Evolutionary conservation across 1,140 invertebrate genomes (phyloP), one percentile per base, ranked within the genome.

Genomic region (Drosophila micromelanica): DNA sequence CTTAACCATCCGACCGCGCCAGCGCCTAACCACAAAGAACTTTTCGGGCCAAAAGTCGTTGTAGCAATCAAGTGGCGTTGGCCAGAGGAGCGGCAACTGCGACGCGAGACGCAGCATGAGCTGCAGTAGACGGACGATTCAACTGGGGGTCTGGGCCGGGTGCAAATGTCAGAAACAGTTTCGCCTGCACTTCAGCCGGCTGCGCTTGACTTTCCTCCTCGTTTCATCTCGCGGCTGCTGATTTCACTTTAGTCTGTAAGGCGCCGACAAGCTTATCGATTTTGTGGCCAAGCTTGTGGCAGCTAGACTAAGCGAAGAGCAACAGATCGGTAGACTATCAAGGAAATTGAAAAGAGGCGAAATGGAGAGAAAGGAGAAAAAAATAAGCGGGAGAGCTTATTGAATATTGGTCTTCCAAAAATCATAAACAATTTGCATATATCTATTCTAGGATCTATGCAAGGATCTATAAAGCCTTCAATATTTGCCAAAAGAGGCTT

Each of bases 11-110:
- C 43, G 27, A 55, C 51, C 43, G 62, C 62, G 62, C 62, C 69
- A 72, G 52, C 69, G 15, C 56, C 73, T 52, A 72, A 76, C 80
- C 80, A 82, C 80, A 85, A 85, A 79, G 68, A 84, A 85, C 80
- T 79, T 77, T 84, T 78, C 57, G 76, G 72, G 79, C 69, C 77
- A 81, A 87, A 73, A 87, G 74, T 81, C 78, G 78, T 74, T 86
- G 82, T 56, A 76, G 81, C 82, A 87, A 86, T 86, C 81, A 86
- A 87, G 62, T 76, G 62, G 69, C 38, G 62, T 37, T 9, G 52
- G 52, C 30, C 13, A 20, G 12, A 20, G 8, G n/a, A 2, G 20
- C 30, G 32, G 11, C 20, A 13, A 13, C 9, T 15, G 38, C 30
- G 23, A 32, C 27, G n/a, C 15, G 9, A 15, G 48, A 13, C 40